Base-by-base conservation (phyloP, 2,888 invertebrate species). In the Acleris holmiana region DNA sequence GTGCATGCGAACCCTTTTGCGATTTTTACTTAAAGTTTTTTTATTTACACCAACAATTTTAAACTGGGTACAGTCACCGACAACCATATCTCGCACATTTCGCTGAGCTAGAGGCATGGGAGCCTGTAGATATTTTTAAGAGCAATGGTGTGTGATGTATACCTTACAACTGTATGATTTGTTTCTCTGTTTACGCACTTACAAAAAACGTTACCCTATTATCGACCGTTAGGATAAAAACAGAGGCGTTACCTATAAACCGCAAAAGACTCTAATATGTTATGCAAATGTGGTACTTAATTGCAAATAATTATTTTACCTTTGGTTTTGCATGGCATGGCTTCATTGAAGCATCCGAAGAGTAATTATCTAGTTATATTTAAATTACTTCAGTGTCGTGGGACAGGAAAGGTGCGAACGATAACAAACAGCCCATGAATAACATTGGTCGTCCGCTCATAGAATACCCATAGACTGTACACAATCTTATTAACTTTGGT, bases 351-450 rank as follows among this genome's bases (percentile, higher is more conserved):
- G 59, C 65, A 60, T 65, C 48, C 54, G 25, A 64, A 55, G 54
- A 59, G 25, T 65, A 65, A 65, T 60, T 65, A 60, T 49, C 56
- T 56, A 56, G 59, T 65, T 18, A 60, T 60, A 65, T 65, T 65
- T 60, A 65, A 60, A 58, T 69, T 60, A 57, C 55, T 47, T 18
- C 59, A 41, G 50, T 50, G 74, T 76, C 87, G 88, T 89, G 86
- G 76, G 88, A 89, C 85, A 88, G 88, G 88, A 88, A 84, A 85
- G 82, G 78, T 80, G 76, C 68, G 73, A 83, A 83, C 72, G 80
- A 84, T 83, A 87, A 89, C 87, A 88, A 83, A 78, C 80, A 74
- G 67, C 73, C 71, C 71, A 68, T 76, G 76, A 73, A 71, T 75
- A 66, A 51, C 54, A 54, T 19, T 63, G 72, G 68, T 67, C 69